These are phyloP conservation scores for Nasonia vitripennis DNA, from an alignment of 1,140 invertebrate genomes.

Conservation along the genomic window DNA sequence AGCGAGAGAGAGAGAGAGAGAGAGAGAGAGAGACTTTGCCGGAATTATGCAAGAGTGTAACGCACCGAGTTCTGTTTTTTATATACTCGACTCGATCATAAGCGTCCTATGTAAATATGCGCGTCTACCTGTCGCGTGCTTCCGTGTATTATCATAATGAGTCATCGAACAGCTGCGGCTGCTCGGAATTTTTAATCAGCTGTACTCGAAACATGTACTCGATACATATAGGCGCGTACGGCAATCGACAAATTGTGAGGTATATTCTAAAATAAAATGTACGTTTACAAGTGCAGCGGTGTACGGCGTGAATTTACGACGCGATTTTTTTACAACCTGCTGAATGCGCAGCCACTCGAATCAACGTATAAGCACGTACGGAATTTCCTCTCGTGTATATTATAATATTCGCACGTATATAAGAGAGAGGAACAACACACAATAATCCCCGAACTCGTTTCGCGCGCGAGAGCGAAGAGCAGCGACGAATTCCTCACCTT, in stretches of 20 bases:
- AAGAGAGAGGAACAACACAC: too few relatives aligned
- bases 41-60: not conserved
- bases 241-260: not conserved
- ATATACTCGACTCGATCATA: not conserved
- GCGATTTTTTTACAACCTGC: too few relatives aligned
- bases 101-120: not conserved
- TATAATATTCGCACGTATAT: not conserved
- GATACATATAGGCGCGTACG: not conserved
- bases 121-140: not conserved
- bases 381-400: not conserved
- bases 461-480: not conserved
- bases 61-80: too few relatives aligned
- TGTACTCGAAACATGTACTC: not conserved
- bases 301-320: too few relatives aligned
- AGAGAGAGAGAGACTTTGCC: not conserved
- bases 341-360: too few relatives aligned
- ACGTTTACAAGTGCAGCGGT: not conserved
- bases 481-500: slow-evolving; percentile 57
- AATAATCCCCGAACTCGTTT: too few relatives aligned
- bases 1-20: too few relatives aligned
- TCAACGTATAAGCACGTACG: too few relatives aligned
- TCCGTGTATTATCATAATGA: slow-evolving; percentile 10
- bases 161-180: not conserved
- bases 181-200: not conserved
- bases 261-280: not conserved